Conservation (phyloP, 2,113 vertebrate species). For the Micronycteris hirsuta region DNA sequence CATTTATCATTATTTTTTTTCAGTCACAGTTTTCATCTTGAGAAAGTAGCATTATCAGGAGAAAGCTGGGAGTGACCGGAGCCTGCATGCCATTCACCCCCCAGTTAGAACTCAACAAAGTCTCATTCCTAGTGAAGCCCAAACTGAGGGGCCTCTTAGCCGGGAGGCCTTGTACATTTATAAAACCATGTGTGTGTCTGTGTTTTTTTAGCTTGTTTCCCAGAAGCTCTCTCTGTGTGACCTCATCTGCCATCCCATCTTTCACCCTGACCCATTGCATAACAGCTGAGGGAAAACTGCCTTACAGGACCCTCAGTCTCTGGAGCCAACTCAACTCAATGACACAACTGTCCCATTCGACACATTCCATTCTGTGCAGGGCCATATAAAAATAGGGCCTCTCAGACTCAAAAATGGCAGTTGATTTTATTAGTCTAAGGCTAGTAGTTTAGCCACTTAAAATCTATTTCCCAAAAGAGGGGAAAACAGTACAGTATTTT, state of each 20-base stretch:
- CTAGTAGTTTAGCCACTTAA: conserved; percentile 88
- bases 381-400: conserved; percentile 80
- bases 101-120: not conserved
- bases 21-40: conserved; percentile 66
- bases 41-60: conserved; percentile 59
- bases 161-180: conserved; percentile 32
- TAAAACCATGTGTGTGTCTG: not conserved
- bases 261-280: conserved; percentile 62
- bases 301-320: conserved; percentile 39
- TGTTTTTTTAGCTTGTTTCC: conserved; percentile 47
- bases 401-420: conserved; percentile 81
- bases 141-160: conserved; percentile 16
- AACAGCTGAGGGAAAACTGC: conserved; percentile 50
- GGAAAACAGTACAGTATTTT: conserved; percentile 80
- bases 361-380: conserved; percentile 77
- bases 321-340: conserved; percentile 68
- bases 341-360: conserved; percentile 75
- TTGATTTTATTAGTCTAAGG: conserved; percentile 85
- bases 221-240: conserved; percentile 53
- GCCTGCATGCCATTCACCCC: not conserved
- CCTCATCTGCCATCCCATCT: conserved; percentile 29
- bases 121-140: conserved; percentile 11
- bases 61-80: conserved; percentile 22
- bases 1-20: conserved; percentile 48
- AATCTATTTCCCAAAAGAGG: conserved; percentile 85